Base-by-base conservation (phyloP, 2,113 vertebrate genomes). In the Rhegmatorhina hoffmannsi region DNA sequence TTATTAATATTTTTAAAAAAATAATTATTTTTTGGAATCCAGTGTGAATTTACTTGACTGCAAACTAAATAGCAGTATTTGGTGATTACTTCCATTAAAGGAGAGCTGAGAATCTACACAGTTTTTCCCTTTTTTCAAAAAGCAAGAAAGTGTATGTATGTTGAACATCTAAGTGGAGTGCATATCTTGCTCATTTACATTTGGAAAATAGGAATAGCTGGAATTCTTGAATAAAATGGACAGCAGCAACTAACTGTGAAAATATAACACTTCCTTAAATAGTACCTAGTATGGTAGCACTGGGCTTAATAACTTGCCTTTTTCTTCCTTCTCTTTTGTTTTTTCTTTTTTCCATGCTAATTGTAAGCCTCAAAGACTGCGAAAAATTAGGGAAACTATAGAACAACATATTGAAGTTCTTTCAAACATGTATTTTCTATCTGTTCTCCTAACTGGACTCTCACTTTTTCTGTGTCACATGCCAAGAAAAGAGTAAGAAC, bases 141-240 rank as follows among this genome's bases (percentile, higher is more conserved):
- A 59, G 4, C 1, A 1, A 13, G 52, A 72, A 31, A 17, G 2
- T 40, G 2, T 2, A 4, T 20, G 3, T 34, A 15, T 43, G 11
- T 49, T 49, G 20, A 56, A 43, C 34, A 43, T 1, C 1, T 11
- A 56, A 50, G 7, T 6, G 38, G 33, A 58, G 75, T 28, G 7
- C 5, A 56, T 79, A 5, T 29, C 29, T 78, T 46, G 3, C 5
- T 74, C 3, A 12, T 19, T 84, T 58, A 5, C 58, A 7, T 52
- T 38, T 77, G 18, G 10, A 67, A 92, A 84, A 63, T 7, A 11
- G 13, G 7, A 62, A 44, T 5, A 28, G 2, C 7, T 73, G 24
- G 67, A 90, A 84, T 49, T 40, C 23, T 63, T 84, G n/a, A 7
- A 63, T 63, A 17, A 72, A 87, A 87, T 38, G 17, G 23, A 49